These are phyloP conservation scores for Drosophila paulistorum DNA, from an alignment of 1,140 invertebrate genomes.

Conservation along the genomic window DNA sequence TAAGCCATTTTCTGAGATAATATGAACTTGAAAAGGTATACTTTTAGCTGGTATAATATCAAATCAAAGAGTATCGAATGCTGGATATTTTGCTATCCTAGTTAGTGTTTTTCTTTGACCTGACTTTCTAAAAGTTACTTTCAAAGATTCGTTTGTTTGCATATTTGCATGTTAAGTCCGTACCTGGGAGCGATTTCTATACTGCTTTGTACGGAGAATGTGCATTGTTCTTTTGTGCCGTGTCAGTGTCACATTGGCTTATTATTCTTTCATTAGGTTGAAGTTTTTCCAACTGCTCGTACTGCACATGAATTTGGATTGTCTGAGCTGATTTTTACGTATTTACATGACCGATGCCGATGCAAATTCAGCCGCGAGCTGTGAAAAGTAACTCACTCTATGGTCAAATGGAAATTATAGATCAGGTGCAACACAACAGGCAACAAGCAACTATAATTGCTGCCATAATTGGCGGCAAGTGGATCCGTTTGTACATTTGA, in stretches of 20 bases:
- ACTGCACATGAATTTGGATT: constrained; percentile 35
- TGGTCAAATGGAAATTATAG: constrained; percentile 73
- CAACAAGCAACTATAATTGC: constrained; percentile 62
- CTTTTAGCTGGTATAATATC: no score
- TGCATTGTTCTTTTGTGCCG: constrained; percentile 38
- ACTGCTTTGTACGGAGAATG: neutral
- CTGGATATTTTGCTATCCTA: neutral
- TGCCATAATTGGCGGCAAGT: constrained; percentile 78
- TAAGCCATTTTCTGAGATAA: no score
- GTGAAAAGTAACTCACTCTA: constrained; percentile 72
- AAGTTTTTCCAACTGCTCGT: constrained; percentile 49
- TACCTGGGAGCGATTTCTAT: constrained; percentile 35
- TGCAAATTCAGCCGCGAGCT: constrained; percentile 62
- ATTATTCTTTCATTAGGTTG: constrained; percentile 77
- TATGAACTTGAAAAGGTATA: no score
- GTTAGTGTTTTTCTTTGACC: constrained; percentile 21
- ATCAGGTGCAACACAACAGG: constrained; percentile 58
- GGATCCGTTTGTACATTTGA: constrained; percentile 56
- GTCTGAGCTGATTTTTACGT: constrained; percentile 37
- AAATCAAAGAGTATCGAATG: no score
- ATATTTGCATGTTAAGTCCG: constrained; percentile 39
- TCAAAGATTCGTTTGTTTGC: constrained; percentile 21
- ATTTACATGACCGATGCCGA: constrained; percentile 42
- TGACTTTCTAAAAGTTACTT: constrained; percentile 29
- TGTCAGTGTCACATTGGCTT: constrained; percentile 64